Base-by-base conservation (phyloP, 1,140 invertebrate species). In the Orussus abietinus region DNA sequence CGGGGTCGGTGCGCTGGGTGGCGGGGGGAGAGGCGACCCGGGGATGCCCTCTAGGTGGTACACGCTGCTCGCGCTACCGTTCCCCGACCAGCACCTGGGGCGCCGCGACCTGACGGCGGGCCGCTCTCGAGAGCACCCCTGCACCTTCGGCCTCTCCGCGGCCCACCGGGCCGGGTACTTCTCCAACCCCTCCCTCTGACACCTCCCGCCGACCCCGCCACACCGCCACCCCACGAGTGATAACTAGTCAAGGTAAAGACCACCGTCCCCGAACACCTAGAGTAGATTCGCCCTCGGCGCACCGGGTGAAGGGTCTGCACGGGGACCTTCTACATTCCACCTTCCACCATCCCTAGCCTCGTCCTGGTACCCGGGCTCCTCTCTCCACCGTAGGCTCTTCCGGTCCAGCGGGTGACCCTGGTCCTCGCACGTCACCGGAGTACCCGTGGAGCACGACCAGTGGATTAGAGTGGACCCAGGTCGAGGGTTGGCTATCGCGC, bases 21-120 rank as follows among this genome's bases (percentile, higher is more conserved):
- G 71, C 71, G 53, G 70, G 69, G 59, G 67, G 35, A 63, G 66
- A 42, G 62, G 66, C 49, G 64, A 65, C 32, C 49, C 70, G 44
- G 70, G 72, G 48, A 78, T 85, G 71, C 83, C 85, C 15, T 85
- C 86, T 44, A 77, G 87, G 57, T 91, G 86, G 89, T 90, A 89
- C 77, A 91, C 88, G 40, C 80, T 92, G 47, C 80, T 92, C 69
- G 90, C 90, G 44, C 80, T 92, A 56, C 90, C 89, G 49, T 92
- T 92, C 74, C 88, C 89, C 59, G 90, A 92, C 75, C 88, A 92
- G 76, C 88, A 90, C 67, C 82, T 91, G 56, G 89, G 88, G 45
- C 74, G 88, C 51, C 77, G 89, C 43, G 88, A 92, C 70, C 85
- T 90, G 64, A 68, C 69, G 45, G 81, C 81, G 42, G 80, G 87